phyloP scores from a whole-genome alignment of 2,797 vertebrate species.

The Nyctibius grandis region DNA sequence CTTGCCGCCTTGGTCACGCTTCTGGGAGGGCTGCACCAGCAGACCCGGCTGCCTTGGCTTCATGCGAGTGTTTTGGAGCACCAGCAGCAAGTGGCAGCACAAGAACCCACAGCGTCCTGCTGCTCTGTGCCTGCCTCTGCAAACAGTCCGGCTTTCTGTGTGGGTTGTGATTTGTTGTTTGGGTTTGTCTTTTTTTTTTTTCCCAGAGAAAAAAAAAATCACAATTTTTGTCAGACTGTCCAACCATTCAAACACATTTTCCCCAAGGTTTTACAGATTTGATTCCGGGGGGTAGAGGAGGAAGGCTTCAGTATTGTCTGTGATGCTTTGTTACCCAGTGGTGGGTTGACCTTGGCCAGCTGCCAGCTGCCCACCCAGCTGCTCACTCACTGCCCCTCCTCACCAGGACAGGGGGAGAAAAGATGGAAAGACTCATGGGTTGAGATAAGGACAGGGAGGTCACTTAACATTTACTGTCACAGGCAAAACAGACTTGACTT shows the following conservation, averaged over 20 bases:
- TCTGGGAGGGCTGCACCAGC: not conserved
- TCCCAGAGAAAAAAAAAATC: no score
- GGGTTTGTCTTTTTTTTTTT: no score
- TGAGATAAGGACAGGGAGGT: not conserved
- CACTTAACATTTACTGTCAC: not conserved
- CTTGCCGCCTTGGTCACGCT: not conserved
- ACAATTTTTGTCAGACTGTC: not conserved
- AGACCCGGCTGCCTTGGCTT: not conserved
- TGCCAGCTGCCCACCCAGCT: not conserved
- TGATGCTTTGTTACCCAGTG: not conserved
- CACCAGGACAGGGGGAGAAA: no score
- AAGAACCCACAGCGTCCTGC: accelerated
- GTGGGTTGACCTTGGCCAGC: not conserved
- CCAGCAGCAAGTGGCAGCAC: accelerated
- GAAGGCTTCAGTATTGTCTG: not conserved
- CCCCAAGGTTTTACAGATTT: not conserved
- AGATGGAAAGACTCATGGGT: not conserved
- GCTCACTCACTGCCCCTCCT: not conserved
- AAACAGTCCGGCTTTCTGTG: not conserved
- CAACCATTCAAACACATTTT: not conserved
- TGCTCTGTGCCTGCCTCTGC: not conserved
- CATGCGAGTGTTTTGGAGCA: no score
- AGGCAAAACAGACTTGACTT: not conserved
- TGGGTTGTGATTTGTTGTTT: not conserved
- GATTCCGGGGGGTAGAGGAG: not conserved